phyloP scores from a whole-genome alignment of 2,888 invertebrate species.

The Acanthosepion pharaonis region DNA sequence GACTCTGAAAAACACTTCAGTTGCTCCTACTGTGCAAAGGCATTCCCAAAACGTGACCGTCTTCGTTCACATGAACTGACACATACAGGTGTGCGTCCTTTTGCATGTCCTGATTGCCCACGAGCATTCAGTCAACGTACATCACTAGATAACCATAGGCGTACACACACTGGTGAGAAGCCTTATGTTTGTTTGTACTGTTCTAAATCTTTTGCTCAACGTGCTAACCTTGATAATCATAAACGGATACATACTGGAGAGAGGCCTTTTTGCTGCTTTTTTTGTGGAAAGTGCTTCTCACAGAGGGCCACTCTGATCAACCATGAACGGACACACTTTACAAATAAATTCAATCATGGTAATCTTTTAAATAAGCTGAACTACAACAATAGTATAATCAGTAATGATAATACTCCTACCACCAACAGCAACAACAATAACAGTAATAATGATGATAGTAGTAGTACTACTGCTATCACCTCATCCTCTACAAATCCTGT shows the following conservation, averaged over 20 bases:
- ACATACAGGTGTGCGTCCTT: conserved; percentile 36
- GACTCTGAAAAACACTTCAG: conserved; percentile 42
- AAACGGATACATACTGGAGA: conserved; percentile 8
- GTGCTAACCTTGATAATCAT: conserved; percentile 40
- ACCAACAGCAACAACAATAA: background rate
- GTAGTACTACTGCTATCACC: background rate
- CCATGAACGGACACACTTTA: conserved; percentile 41
- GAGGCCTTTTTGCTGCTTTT: conserved; percentile 37
- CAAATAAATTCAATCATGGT: conserved; percentile 24
- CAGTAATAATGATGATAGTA: background rate
- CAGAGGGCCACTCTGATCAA: conserved; percentile 35
- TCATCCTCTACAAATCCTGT: background rate
- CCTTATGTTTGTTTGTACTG: conserved; percentile 15
- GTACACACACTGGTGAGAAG: conserved; percentile 24
- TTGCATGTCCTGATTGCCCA: conserved; percentile 23
- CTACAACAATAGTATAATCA: background rate
- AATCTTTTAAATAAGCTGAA: background rate
- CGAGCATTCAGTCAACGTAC: conserved; percentile 37
- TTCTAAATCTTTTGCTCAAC: background rate
- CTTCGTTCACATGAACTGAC: conserved; percentile 37
- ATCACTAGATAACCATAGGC: conserved; percentile 15
- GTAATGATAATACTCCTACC: background rate
- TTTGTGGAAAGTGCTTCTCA: conserved; percentile 38
- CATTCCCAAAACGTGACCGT: conserved; percentile 40
- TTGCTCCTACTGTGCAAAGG: conserved; percentile 25